These are phyloP conservation scores for Lates japonicus DNA, from an alignment of 2,797 vertebrate genomes.

Conservation along the genomic window DNA sequence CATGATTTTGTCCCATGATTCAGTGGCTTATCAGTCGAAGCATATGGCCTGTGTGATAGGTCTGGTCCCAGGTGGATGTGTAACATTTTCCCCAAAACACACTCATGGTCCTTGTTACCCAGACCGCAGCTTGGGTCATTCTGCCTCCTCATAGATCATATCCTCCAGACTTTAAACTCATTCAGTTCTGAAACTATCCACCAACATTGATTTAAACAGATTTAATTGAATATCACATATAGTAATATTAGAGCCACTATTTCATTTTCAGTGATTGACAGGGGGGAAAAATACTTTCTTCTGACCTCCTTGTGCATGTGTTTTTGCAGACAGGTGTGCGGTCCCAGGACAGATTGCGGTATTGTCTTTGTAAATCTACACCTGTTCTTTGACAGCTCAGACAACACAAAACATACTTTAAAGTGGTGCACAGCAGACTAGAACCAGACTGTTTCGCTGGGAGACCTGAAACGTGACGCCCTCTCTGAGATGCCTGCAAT, in stretches of 20 bases:
- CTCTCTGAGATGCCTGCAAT: conserved; percentile 56
- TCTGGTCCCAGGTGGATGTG: conserved; percentile 42
- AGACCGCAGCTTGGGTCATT: conserved; percentile 9
- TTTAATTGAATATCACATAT: conserved; percentile 21
- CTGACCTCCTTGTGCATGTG: conserved; percentile 27
- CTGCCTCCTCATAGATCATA: conserved; percentile 3
- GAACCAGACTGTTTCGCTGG: conserved; percentile 51
- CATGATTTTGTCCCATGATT: conserved; percentile 3
- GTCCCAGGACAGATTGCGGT: conserved; percentile 49
- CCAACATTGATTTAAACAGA: neutral
- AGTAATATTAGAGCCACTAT: conserved; percentile 18
- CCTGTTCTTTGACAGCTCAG: conserved; percentile 68
- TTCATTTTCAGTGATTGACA: conserved; percentile 42
- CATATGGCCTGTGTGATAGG: conserved; percentile 63
- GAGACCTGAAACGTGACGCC: conserved; percentile 71
- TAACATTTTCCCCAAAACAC: conserved; percentile 30
- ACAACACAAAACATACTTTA: conserved; percentile 74
- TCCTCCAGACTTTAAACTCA: conserved; percentile 1
- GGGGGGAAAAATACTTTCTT: neutral
- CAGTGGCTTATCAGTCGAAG: conserved; percentile 56
- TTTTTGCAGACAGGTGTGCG: conserved; percentile 69
- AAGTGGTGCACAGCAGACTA: conserved; percentile 54
- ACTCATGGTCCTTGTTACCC: neutral
- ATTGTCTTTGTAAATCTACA: conserved; percentile 73
- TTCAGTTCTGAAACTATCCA: neutral